Base-by-base conservation (phyloP, 2,888 invertebrate genomes). In the Luffia ferchaultella region DNA sequence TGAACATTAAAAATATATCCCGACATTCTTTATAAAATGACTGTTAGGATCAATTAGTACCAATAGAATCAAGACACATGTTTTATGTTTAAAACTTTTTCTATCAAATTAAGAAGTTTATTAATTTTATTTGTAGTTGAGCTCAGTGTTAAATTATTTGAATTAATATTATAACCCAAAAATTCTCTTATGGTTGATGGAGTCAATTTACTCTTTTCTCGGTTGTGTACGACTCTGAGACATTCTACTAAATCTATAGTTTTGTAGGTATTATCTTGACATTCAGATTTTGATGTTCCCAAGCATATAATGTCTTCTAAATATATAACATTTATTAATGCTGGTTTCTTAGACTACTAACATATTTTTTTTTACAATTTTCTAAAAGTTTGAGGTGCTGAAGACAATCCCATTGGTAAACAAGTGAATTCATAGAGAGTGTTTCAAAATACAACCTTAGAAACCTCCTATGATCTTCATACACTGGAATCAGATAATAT, bases 341-440 rank as follows among this genome's bases (percentile, higher is more conserved):
- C 49, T 18, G 18, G 48, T 9, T 17, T 42, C 17, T 42, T 40
- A 16, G 42, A 42, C 18, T 18, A 45, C n/a, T 40, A 16, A 5
- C 16, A 43, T 2, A 56, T 47, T 5, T 52, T 52, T 48, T 52
- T 54, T 7, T 52, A 9, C 16, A 52, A 15, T 45, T 54, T 56
- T 15, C 53, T 54, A 41, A 53, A 56, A 0, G 48, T 19, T 43
- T 20, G 50, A n/a, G 54, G 54, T 1, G 54, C 56, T 12, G 50
- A 52, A 41, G 50, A 48, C 9, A 56, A 20, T 2, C 56, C 54
- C 0, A 53, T n/a, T n/a, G n/a, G 50, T 30, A 53, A 7, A 3
- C 47, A 53, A 16, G 48, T 52, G 45, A 56, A 56, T 41, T 54
- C 49, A 20, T 50, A 56, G 1, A 52, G 44, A 43, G 49, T 46